phyloP scores from a whole-genome alignment of 1,140 invertebrate species.

The Camponotus pennsylvanicus region DNA sequence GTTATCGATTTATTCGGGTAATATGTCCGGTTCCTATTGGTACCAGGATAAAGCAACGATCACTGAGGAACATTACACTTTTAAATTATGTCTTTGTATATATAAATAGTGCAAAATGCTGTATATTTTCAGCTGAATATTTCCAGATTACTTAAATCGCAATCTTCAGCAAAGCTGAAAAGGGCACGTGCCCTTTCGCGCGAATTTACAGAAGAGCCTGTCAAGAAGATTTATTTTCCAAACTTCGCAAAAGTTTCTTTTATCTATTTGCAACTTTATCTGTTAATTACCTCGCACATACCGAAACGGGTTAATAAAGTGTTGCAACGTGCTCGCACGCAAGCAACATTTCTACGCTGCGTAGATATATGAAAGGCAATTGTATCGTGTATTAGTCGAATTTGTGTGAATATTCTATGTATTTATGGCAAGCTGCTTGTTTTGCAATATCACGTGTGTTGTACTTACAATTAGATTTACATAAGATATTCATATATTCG shows the following conservation, averaged over 20 bases:
- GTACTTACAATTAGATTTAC: conserved; percentile 11
- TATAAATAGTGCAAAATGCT: conserved; percentile 23
- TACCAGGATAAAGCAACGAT: conserved; percentile 29
- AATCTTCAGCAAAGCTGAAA: conserved; percentile 5
- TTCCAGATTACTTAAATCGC: background rate
- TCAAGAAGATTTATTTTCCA: conserved; percentile 50
- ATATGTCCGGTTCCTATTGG: background rate
- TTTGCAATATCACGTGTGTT: conserved; percentile 1
- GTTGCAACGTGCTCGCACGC: conserved; percentile 1
- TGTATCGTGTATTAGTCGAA: background rate
- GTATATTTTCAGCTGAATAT: background rate
- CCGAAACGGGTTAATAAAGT: background rate
- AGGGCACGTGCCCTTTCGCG: background rate
- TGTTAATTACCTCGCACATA: conserved; percentile 15
- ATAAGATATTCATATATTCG: background rate
- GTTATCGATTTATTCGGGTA: conserved; percentile 39
- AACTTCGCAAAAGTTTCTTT: conserved; percentile 33
- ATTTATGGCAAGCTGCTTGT: background rate
- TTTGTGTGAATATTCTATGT: background rate
- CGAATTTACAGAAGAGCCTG: background rate
- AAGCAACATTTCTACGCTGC: background rate
- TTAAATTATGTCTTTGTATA: background rate
- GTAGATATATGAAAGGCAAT: background rate
- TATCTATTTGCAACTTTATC: conserved; percentile 38
- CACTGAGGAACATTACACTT: background rate